A percentile compares a stretch with the other conserved stretches of the same genome.
phyloP scores from a whole-genome alignment of 2,888 invertebrate species.

The Catocala nupta region DNA sequence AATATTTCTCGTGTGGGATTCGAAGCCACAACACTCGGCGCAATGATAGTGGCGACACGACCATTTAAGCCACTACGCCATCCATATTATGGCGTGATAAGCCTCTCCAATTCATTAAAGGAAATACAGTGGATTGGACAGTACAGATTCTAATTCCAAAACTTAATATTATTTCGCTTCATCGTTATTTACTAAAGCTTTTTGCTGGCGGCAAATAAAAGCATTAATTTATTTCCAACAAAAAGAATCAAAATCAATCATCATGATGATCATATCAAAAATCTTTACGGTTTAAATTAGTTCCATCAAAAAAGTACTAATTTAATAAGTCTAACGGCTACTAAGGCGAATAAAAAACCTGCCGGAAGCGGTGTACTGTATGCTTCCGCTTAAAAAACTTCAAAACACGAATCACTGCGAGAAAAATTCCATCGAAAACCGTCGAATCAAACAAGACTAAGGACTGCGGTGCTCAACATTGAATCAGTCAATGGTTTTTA shows the following conservation, averaged over 20 bases:
- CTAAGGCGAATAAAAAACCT: conserved; percentile 58
- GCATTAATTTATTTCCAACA: conserved; percentile 9
- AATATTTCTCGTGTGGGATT: no score
- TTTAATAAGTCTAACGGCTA: conserved; percentile 65
- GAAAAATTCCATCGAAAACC: conserved; percentile 57
- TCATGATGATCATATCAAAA: conserved; percentile 23
- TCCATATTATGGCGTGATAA: no score
- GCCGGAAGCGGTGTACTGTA: conserved; percentile 68
- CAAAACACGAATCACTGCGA: conserved; percentile 57
- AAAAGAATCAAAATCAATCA: conserved; percentile 18
- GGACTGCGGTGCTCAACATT: conserved; percentile 64
- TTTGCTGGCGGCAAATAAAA: background rate
- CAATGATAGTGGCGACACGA: no score
- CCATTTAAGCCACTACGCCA: no score
- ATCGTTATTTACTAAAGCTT: no score
- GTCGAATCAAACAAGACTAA: conserved; percentile 59
- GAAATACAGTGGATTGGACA: no score
- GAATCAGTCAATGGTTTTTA: no score
- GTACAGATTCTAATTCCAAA: no score
- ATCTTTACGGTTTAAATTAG: conserved; percentile 25
- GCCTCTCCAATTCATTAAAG: no score
- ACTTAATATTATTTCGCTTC: no score
- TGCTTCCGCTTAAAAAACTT: conserved; percentile 71
- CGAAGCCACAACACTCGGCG: no score
- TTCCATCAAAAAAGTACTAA: conserved; percentile 53